Evolutionary conservation across 2,888 invertebrate genomes (phyloP).

Genomic region (Ctenicera cuprea): DNA sequence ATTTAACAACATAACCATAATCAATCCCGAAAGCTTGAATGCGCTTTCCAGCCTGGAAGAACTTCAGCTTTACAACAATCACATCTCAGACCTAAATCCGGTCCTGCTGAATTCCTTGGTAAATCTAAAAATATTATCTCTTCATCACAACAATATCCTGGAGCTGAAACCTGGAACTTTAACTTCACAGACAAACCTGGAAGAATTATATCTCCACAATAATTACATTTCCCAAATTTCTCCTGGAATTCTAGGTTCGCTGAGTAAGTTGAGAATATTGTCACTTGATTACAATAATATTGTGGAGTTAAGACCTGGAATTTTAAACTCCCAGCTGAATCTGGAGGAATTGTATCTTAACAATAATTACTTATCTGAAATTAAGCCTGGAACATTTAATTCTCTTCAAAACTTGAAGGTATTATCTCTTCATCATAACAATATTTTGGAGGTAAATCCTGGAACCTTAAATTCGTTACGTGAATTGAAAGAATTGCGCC

Average conservation of each 20-base stretch:
- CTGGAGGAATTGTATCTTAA: background rate
- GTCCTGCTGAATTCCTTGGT: background rate
- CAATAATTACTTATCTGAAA: background rate
- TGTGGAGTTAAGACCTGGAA: background rate
- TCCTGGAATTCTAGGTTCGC: background rate
- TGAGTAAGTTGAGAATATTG: background rate
- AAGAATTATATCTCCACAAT: slow-evolving; percentile 5
- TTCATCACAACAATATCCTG: background rate
- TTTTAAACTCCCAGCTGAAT: background rate
- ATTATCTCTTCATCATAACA: background rate
- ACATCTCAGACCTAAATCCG: background rate
- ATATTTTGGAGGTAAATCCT: background rate
- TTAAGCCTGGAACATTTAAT: background rate
- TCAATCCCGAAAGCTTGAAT: background rate
- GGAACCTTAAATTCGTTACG: background rate
- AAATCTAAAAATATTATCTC: background rate
- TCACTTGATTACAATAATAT: background rate
- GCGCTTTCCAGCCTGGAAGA: background rate
- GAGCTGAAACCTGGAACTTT: background rate
- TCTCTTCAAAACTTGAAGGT: background rate
- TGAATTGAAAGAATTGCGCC: background rate
- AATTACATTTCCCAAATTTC: background rate
- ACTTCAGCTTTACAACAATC: background rate
- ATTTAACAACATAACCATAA: background rate
- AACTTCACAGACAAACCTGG: background rate